These are phyloP conservation scores for Nematolebias whitei DNA, from an alignment of 2,113 vertebrate genomes.

Conservation along the genomic window DNA sequence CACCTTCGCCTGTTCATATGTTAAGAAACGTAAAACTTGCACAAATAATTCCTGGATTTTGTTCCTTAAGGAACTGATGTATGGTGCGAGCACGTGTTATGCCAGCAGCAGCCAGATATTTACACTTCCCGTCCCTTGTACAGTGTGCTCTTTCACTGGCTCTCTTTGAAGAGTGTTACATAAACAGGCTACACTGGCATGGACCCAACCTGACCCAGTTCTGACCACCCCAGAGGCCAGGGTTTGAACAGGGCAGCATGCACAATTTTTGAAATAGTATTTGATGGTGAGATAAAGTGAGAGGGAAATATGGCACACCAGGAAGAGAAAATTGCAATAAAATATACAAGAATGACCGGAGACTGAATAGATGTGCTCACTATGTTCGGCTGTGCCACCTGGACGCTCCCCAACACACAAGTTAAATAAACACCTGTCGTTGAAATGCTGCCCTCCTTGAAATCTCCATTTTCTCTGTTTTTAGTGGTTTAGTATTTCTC, in stretches of 20 bases:
- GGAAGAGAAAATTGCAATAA: background rate
- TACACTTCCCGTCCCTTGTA: constrained; percentile 61
- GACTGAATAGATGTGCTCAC: background rate
- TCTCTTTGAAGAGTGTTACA: constrained; percentile 71
- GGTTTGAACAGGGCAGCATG: constrained; percentile 39
- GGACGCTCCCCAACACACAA: constrained; percentile 38
- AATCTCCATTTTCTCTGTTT: constrained; percentile 54
- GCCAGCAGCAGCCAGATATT: constrained; percentile 64
- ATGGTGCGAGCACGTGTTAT: constrained; percentile 53
- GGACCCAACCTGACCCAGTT: constrained; percentile 44
- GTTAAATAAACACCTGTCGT: constrained; percentile 58
- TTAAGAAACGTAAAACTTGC: constrained; percentile 1
- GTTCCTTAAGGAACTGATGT: constrained; percentile 27
- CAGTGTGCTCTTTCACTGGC: constrained; percentile 65
- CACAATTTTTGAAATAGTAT: constrained; percentile 29
- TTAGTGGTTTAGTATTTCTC: constrained; percentile 54
- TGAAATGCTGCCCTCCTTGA: constrained; percentile 42
- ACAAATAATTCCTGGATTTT: constrained; percentile 41
- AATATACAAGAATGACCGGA: background rate
- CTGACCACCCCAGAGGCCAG: constrained; percentile 61
- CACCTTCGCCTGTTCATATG: background rate
- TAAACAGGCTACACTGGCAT: constrained; percentile 63
- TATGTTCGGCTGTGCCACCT: constrained; percentile 26
- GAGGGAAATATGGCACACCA: background rate
- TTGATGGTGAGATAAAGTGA: constrained; percentile 14